Conservation (phyloP, 2,113 vertebrate genomes). For the Gambusia affinis region DNA sequence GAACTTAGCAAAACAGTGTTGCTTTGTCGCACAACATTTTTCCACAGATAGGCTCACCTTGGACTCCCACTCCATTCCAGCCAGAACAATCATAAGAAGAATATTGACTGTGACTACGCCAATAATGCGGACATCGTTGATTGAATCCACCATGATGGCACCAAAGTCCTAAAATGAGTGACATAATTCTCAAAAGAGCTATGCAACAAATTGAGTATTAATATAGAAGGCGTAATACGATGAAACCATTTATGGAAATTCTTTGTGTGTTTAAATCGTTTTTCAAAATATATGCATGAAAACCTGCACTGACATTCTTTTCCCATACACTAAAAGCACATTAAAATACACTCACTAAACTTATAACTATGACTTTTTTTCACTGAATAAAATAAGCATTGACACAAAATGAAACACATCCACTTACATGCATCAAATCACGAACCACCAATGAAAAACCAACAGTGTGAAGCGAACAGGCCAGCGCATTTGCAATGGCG, state of each 20-base stretch:
- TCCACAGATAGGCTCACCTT: constrained; percentile 58
- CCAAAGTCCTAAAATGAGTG: constrained; percentile 63
- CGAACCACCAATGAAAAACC: constrained; percentile 78
- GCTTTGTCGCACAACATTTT: neutral
- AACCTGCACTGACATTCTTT: no score
- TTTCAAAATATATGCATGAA: no score
- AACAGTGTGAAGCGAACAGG: constrained; percentile 74
- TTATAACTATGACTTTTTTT: neutral
- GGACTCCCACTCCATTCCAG: constrained; percentile 80
- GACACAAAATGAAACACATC: neutral
- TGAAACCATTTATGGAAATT: no score
- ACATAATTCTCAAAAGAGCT: neutral
- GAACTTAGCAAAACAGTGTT: neutral
- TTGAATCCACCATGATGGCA: constrained; percentile 54
- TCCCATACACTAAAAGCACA: no score
- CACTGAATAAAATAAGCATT: neutral
- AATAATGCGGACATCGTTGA: constrained; percentile 75
- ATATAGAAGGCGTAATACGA: neutral
- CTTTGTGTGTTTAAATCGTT: no score
- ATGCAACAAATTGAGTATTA: no score
- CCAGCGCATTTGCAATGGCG: constrained; percentile 77
- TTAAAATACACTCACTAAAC: no score
- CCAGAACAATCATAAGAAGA: constrained; percentile 75
- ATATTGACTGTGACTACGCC: constrained; percentile 71
- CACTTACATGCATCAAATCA: constrained; percentile 69